Conservation (phyloP, 1,140 invertebrate genomes). For the Penaeus japonicus region DNA sequence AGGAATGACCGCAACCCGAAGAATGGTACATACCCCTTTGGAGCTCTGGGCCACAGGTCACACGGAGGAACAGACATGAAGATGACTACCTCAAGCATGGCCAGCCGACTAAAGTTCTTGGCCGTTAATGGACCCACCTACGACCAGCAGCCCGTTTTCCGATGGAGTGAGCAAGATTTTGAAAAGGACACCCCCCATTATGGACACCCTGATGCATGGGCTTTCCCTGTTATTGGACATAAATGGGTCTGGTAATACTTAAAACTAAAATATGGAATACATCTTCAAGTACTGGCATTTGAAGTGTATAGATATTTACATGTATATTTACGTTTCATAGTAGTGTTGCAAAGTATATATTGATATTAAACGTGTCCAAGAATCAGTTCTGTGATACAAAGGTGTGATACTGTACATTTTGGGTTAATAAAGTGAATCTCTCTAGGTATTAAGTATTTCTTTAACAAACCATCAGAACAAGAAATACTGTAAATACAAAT, state of each 20-base stretch:
- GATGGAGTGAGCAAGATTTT: conserved; percentile 76
- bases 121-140: conserved; percentile 71
- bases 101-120: conserved; percentile 65
- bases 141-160: conserved; percentile 72
- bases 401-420: too few species aligned
- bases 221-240: conserved; percentile 67
- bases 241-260: conserved; percentile 30
- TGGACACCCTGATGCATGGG: conserved; percentile 80
- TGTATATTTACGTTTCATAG: background rate
- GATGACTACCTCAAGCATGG: conserved; percentile 62
- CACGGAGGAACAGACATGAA: conserved; percentile 74
- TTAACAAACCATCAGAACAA: too few species aligned
- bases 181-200: conserved; percentile 71
- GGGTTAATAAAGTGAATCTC: too few species aligned
- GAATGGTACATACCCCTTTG: conserved; percentile 69
- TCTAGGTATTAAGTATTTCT: too few species aligned
- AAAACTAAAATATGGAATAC: background rate
- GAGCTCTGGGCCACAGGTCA: conserved; percentile 68
- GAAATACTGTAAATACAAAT: too few species aligned
- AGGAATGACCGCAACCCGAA: conserved; percentile 75
- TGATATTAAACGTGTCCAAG: too few species aligned
- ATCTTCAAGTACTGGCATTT: background rate
- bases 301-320: background rate
- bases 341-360: too few species aligned
- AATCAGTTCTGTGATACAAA: too few species aligned